Evolutionary conservation across 2,113 vertebrate genomes (phyloP).

Genomic region (Heptranchias perlo): DNA sequence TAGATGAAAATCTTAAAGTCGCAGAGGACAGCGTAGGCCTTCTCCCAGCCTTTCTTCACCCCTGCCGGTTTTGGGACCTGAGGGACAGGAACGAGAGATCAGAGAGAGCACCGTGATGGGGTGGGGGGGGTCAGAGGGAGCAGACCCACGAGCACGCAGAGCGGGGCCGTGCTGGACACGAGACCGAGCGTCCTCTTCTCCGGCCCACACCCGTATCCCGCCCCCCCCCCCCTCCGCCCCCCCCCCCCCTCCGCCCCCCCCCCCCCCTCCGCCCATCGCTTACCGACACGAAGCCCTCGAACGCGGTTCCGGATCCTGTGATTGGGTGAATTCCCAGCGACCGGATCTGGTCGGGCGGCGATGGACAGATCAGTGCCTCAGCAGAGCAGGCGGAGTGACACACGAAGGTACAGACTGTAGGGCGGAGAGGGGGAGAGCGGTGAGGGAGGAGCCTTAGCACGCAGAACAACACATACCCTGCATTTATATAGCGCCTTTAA

Average conservation of each 20-base stretch:
- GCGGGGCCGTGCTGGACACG: too few species aligned
- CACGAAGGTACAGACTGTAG: slow-evolving; percentile 51
- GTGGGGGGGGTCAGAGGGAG: background rate
- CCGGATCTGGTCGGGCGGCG: slow-evolving; percentile 49
- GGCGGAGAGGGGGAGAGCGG: background rate
- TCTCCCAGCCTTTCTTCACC: slow-evolving; percentile 58
- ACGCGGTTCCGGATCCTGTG: slow-evolving; percentile 55
- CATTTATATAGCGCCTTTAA: too few species aligned
- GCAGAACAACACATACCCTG: too few species aligned
- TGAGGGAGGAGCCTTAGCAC: too few species aligned
- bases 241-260: background rate
- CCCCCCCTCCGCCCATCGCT: too few species aligned
- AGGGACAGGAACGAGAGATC: background rate
- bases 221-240: accelerated
- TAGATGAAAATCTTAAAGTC: slow-evolving; percentile 55
- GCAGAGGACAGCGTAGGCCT: slow-evolving; percentile 49
- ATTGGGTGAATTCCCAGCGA: slow-evolving; percentile 55
- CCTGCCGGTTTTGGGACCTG: slow-evolving; percentile 54
- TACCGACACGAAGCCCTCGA: slow-evolving; percentile 58
- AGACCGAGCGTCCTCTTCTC: background rate
- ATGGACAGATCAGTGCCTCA: slow-evolving; percentile 51
- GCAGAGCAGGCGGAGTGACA: slow-evolving; percentile 54
- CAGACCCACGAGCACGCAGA: too few species aligned
- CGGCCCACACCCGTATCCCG: background rate
- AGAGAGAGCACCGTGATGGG: background rate